Conservation (phyloP, 2,797 vertebrate species). For the Oophaga sylvatica region DNA sequence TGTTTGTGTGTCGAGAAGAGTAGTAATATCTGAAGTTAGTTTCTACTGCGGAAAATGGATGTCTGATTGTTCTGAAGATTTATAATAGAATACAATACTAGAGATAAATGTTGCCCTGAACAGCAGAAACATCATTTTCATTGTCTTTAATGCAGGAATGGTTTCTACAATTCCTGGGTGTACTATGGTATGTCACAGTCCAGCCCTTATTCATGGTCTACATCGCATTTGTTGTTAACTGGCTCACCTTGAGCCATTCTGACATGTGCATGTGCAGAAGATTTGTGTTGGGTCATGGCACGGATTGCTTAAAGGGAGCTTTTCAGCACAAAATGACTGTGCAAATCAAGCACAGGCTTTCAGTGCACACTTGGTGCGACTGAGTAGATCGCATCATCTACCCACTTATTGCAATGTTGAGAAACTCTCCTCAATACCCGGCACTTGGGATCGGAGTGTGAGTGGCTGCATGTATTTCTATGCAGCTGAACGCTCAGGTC, state of each 20-base stretch:
- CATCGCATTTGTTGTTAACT: background rate
- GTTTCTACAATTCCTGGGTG: background rate
- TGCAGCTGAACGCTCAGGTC: no score
- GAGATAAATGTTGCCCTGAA: background rate
- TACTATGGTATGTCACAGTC: background rate
- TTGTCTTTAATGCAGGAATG: background rate
- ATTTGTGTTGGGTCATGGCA: background rate
- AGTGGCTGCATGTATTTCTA: no score
- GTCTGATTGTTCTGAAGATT: background rate
- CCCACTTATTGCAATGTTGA: no score
- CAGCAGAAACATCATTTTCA: background rate
- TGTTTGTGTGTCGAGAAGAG: background rate
- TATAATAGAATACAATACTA: background rate
- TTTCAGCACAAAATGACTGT: no score
- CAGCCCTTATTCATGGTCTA: no score
- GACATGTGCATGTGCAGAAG: background rate
- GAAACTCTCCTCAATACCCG: no score
- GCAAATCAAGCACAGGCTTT: no score
- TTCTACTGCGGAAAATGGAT: background rate
- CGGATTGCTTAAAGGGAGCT: no score
- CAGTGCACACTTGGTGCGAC: no score
- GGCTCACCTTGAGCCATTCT: background rate
- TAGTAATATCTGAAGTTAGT: background rate
- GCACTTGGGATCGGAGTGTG: no score
- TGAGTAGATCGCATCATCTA: no score